Percentiles rank a stretch among this genome's conserved stretches.
Evolutionary conservation across 2,797 vertebrate genomes (phyloP).

Genomic region (Melanotaenia pygmaea): DNA sequence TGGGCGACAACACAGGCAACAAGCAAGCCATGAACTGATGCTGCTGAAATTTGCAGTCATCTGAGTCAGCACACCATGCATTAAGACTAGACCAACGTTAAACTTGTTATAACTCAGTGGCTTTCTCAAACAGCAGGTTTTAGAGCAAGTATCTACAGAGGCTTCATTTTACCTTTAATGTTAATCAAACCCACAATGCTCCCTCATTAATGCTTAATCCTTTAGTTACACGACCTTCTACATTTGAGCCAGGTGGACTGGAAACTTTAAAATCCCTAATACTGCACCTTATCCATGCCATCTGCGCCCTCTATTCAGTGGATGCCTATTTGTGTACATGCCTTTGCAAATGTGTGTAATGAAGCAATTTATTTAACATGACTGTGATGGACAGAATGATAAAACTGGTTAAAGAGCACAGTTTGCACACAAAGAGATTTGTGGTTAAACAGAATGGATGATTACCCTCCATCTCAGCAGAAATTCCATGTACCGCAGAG

Average conservation of each 20-base stretch:
- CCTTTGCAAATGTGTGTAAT: slow-evolving; percentile 40
- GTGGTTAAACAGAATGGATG: slow-evolving; percentile 53
- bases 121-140: slow-evolving; percentile 45
- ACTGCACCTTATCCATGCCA: neutral
- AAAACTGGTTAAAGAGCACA: slow-evolving; percentile 52
- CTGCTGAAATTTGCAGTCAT: slow-evolving; percentile 73
- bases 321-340: slow-evolving; percentile 36
- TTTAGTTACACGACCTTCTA: neutral
- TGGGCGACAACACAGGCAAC: slow-evolving; percentile 62
- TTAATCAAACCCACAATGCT: slow-evolving; percentile 27
- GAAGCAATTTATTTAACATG: slow-evolving; percentile 54
- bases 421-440: slow-evolving; percentile 64
- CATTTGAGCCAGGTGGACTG: slow-evolving; percentile 1
- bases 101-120: slow-evolving; percentile 57
- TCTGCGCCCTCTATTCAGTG: slow-evolving; percentile 12
- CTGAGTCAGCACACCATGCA: slow-evolving; percentile 63
- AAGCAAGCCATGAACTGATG: slow-evolving; percentile 63
- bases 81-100: slow-evolving; percentile 48
- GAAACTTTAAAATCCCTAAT: neutral
- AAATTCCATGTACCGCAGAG: slow-evolving; percentile 39
- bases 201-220: slow-evolving; percentile 30
- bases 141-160: slow-evolving; percentile 22
- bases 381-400: slow-evolving; percentile 43
- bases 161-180: slow-evolving; percentile 30
- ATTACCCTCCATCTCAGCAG: slow-evolving; percentile 35